Conservation (phyloP, 2,888 invertebrate genomes). For the Thysanoteuthis rhombus region DNA sequence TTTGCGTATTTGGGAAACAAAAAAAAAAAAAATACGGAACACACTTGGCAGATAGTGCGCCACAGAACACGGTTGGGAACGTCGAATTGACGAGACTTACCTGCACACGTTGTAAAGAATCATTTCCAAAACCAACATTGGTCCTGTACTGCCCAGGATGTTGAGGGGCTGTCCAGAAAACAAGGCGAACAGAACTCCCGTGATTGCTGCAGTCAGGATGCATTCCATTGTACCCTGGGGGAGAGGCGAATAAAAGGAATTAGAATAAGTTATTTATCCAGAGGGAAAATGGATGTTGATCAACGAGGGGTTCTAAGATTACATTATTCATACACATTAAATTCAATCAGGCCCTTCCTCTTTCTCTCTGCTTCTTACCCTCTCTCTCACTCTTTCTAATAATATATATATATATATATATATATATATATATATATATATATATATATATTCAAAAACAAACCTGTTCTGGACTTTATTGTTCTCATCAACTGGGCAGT, state of each 20-base stretch:
- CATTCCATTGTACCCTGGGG: slow-evolving; percentile 71
- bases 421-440: neutral
- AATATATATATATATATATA: neutral
- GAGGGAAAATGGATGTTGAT: neutral
- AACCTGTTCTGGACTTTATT: too few relatives aligned
- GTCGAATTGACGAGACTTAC: too few relatives aligned
- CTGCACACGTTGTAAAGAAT: slow-evolving; percentile 94
- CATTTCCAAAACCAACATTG: slow-evolving; percentile 74
- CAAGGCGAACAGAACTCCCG: slow-evolving; percentile 63
- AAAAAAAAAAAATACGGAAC: too few relatives aligned
- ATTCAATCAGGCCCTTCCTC: neutral
- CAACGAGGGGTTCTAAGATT: neutral
- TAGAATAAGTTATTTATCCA: neutral
- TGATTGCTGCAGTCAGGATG: slow-evolving; percentile 68
- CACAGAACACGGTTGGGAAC: too few relatives aligned
- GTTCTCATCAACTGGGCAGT: too few relatives aligned
- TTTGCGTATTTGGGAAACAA: too few relatives aligned
- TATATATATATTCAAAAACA: neutral
- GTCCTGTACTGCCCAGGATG: slow-evolving; percentile 68
- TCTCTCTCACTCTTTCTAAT: neutral
- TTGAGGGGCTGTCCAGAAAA: slow-evolving; percentile 69
- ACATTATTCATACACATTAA: neutral
- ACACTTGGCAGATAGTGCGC: too few relatives aligned
- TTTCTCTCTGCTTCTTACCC: too few relatives aligned
- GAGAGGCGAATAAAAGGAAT: neutral